phyloP scores from a whole-genome alignment of 64 coral and sea anemone genomes.

The Platygyra sinensis region DNA sequence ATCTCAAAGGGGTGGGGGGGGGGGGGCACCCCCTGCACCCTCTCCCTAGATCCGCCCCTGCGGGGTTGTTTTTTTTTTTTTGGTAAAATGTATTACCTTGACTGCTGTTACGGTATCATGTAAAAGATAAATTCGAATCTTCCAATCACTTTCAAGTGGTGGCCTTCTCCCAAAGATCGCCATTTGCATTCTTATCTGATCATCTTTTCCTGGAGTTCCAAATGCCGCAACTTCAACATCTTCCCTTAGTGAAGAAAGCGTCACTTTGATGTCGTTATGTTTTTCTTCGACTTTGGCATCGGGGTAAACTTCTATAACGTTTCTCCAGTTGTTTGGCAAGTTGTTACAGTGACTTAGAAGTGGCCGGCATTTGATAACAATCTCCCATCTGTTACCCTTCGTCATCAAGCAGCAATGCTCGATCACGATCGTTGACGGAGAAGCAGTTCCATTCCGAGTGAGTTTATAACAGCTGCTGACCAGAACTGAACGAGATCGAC shows the following conservation, averaged over 20 bases:
- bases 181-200: conserved; percentile 29
- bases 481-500: not conserved
- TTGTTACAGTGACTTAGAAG: not conserved
- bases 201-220: conserved; percentile 1
- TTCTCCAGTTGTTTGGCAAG: not conserved
- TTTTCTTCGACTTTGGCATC: not conserved
- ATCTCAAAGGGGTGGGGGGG: too few relatives aligned
- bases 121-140: conserved; percentile 6
- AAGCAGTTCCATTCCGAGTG: not conserved
- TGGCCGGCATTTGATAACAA: not conserved
- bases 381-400: not conserved
- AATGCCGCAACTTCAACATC: conserved; percentile 8
- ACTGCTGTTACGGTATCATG: not conserved
- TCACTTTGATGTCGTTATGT: conserved; percentile 22
- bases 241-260: not conserved
- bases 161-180: not conserved
- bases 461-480: conserved; percentile 17
- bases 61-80: too few relatives aligned
- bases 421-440: not conserved
- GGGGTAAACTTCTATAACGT: not conserved
- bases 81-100: not conserved
- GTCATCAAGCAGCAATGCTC: conserved; percentile 11
- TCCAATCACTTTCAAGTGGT: not conserved
- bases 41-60: too few relatives aligned
- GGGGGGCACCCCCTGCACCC: too few relatives aligned